Evolutionary conservation across 2,797 vertebrate genomes (phyloP).

Genomic region (Coracias cyanogaster): DNA sequence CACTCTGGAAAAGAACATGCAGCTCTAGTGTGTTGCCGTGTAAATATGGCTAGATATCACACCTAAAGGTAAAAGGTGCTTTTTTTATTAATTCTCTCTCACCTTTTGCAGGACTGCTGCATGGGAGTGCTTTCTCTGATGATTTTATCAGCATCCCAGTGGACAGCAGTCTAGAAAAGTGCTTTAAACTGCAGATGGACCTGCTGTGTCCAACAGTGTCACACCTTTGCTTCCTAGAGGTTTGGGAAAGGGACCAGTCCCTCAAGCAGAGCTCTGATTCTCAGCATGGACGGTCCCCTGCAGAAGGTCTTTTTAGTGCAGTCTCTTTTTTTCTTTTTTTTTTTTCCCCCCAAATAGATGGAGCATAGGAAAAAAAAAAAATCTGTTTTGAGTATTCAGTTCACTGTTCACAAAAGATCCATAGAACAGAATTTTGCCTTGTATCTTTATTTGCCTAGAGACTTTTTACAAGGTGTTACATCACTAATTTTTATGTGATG

Average conservation of each 20-base stretch:
- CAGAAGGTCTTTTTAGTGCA: background rate
- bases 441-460: background rate
- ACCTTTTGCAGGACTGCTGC: background rate
- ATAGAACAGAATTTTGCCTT: background rate
- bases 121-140: background rate
- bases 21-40: background rate
- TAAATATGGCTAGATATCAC: background rate
- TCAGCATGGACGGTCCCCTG: background rate
- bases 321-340: background rate
- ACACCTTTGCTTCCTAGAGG: background rate
- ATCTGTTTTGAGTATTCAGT: background rate
- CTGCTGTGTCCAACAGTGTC: background rate
- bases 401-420: background rate
- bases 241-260: background rate
- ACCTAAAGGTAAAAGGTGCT: background rate
- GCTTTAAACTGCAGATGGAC: background rate
- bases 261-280: background rate
- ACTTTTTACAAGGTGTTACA: background rate
- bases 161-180: background rate
- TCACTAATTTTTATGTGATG: background rate
- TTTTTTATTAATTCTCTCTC: background rate
- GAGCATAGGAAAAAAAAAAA: background rate
- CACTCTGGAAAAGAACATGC: background rate
- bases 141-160: background rate
- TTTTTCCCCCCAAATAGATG: background rate